Percentiles rank a stretch among this genome's conserved stretches.
Evolutionary conservation across 2,797 vertebrate species (phyloP).

Genomic region (Odontamblyopus lacepedii): DNA sequence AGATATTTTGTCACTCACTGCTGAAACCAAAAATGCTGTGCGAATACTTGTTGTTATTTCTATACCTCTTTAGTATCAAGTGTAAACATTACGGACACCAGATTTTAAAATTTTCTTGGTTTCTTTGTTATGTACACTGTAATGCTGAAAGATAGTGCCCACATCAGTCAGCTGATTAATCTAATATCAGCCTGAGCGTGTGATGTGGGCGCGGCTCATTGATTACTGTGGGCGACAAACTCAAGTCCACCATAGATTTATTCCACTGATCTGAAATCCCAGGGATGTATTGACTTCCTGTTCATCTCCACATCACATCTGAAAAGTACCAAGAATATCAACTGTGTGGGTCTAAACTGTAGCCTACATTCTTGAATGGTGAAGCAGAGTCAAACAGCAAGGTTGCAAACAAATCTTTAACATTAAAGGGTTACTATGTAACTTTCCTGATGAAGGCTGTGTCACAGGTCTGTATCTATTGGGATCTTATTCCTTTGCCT

Average conservation of each 20-base stretch:
- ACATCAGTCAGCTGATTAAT: conserved; percentile 32
- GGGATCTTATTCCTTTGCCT: no score
- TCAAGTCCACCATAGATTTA: conserved; percentile 30
- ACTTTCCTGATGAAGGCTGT: no score
- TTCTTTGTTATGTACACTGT: no score
- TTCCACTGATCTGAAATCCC: conserved; percentile 34
- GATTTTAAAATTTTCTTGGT: neutral
- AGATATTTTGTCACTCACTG: neutral
- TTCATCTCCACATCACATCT: conserved; percentile 42
- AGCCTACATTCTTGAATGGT: neutral
- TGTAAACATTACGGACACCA: neutral
- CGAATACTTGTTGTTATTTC: no score
- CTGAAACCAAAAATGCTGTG: neutral
- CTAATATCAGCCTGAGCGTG: conserved; percentile 29
- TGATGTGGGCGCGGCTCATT: conserved; percentile 21
- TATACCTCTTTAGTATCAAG: neutral
- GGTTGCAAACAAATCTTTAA: neutral
- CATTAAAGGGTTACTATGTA: no score
- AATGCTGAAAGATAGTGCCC: conserved; percentile 16
- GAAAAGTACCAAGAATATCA: conserved; percentile 30
- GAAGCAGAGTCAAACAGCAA: neutral
- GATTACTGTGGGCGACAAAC: conserved; percentile 36
- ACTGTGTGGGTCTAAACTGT: neutral
- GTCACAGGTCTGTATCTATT: no score
- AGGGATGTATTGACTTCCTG: conserved; percentile 19